These are phyloP conservation scores for Belgica antarctica DNA, from an alignment of 2,888 invertebrate genomes.

Conservation along the genomic window DNA sequence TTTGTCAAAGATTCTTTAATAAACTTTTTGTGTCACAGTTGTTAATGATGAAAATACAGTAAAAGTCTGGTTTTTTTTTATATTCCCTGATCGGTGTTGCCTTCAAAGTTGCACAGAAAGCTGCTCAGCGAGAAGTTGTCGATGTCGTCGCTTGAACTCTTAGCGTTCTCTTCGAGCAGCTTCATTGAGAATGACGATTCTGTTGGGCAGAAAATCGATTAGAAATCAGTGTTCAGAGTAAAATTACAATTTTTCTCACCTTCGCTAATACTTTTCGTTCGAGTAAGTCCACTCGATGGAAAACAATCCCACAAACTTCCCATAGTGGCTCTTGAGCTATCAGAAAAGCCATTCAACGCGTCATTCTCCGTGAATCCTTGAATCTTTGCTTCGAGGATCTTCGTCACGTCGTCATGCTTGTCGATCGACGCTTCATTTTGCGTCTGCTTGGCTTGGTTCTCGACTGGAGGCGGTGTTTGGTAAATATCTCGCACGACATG, in stretches of 20 bases:
- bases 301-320: slow-evolving; percentile 34
- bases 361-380: not conserved
- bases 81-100: slow-evolving; percentile 45
- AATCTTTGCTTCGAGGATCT: slow-evolving; percentile 40
- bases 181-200: slow-evolving; percentile 9
- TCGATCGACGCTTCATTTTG: not conserved
- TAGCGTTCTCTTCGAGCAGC: slow-evolving; percentile 2
- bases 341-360: not conserved
- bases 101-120: slow-evolving; percentile 67
- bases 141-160: slow-evolving; percentile 59
- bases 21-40: no score
- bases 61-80: not conserved
- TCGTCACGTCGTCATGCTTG: slow-evolving; percentile 35
- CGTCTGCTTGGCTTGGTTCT: not conserved
- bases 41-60: not conserved
- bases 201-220: not conserved
- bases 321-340: slow-evolving; percentile 35
- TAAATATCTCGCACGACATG: slow-evolving; percentile 23
- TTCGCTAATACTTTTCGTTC: not conserved
- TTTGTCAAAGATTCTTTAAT: slow-evolving; percentile 3
- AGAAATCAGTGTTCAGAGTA: not conserved
- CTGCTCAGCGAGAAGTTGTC: slow-evolving; percentile 85
- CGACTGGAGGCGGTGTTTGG: slow-evolving; percentile 34
- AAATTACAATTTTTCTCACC: not conserved
- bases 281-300: not conserved